Percentiles rank a stretch among this genome's conserved stretches.
phyloP scores from a whole-genome alignment of 2,888 invertebrate genomes.

The Agrochola circellaris region DNA sequence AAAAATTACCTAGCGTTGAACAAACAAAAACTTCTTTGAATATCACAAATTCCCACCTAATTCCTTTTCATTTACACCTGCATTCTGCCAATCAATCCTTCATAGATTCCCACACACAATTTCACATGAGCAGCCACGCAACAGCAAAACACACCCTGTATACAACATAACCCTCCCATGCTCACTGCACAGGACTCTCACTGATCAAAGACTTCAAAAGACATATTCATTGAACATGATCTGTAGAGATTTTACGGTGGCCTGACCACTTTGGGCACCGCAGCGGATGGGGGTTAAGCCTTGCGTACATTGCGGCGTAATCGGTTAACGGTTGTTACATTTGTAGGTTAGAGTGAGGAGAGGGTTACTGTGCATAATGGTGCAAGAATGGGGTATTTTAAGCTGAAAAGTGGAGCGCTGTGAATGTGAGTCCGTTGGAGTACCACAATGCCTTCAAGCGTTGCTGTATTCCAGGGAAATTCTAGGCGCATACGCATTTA shows the following conservation, averaged over 20 bases:
- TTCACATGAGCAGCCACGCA: constrained; percentile 40
- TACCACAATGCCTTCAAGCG: not conserved
- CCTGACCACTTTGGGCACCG: constrained; percentile 64
- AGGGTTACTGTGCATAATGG: constrained; percentile 13
- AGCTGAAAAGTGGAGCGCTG: not conserved
- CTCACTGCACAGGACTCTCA: constrained; percentile 42
- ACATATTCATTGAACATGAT: constrained; percentile 66
- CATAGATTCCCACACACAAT: constrained; percentile 21
- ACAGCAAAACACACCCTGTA: constrained; percentile 7
- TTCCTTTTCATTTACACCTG: not conserved
- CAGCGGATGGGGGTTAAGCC: constrained; percentile 35
- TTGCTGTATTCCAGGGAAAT: not conserved
- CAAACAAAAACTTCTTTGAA: not conserved
- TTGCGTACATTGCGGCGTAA: constrained; percentile 51
- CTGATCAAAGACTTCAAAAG: constrained; percentile 68
- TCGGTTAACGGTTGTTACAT: constrained; percentile 35
- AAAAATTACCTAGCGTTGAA: too few relatives aligned
- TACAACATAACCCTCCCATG: constrained; percentile 15
- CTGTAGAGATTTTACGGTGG: constrained; percentile 64
- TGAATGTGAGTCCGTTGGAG: too few relatives aligned
- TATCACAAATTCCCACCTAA: not conserved
- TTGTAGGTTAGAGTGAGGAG: constrained; percentile 49
- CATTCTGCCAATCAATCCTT: constrained; percentile 5
- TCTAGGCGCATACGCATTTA: too few relatives aligned
- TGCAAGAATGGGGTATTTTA: not conserved